Base-by-base conservation (phyloP, 2,113 vertebrate genomes). In the Cyprinodon tularosa region DNA sequence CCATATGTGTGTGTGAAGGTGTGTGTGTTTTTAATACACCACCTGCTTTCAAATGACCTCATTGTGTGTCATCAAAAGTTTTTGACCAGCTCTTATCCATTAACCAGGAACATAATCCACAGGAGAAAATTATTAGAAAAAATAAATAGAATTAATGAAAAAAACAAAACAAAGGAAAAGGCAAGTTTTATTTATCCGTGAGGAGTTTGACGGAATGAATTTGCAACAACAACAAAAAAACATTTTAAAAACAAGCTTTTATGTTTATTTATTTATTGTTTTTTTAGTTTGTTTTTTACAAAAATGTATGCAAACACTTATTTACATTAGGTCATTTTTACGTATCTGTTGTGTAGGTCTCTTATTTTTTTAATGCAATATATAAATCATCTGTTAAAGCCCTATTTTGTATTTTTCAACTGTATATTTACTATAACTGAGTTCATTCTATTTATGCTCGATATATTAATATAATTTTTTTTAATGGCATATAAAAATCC, bases 1-100 rank as follows among this genome's bases (percentile, higher is more conserved):
- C 63, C 40, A 60, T 73, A 78, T 80, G 50, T 42, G 53, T 72
- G 7, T 11, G n/a, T 14, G 39, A 7, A 29, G 29, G 20, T 68
- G 76, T 71, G 60, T 22, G 72, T 81, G 74, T 81, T 84, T 78
- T 74, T 83, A 73, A 83, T 86, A 71, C 82, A 68, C 78, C 82
- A 80, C 83, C 76, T 85, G 85, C 84, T 76, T 79, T 80, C 62
- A 68, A 53, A 85, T 74, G 50, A 40, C 74, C 71, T 72, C 74
- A 80, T 79, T 48, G 36, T 68, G 81, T 77, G 76, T 68, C 74
- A 78, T 85, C 77, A 72, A 57, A 81, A 79, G 75, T 82, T 69
- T 1, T 17, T 7, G 9, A 78, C 66, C 20, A 74, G 57, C 62
- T 75, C 75, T 68, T 82, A 81, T 68, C 0, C 37, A 15, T 74